These are phyloP conservation scores for Epiblema foenella DNA, from an alignment of 2,888 invertebrate species.

Conservation along the genomic window DNA sequence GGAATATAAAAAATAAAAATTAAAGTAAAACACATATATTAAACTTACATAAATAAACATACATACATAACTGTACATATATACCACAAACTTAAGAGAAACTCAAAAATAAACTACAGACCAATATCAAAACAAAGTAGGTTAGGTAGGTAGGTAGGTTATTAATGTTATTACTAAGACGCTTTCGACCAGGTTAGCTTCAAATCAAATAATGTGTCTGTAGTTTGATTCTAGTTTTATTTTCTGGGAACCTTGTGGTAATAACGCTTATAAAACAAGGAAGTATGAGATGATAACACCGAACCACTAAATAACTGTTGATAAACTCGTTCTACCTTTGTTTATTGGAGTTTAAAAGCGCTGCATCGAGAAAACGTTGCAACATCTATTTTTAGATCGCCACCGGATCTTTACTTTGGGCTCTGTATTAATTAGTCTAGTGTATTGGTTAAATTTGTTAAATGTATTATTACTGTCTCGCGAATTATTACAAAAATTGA, in stretches of 20 bases:
- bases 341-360: conserved; percentile 37
- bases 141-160: no score
- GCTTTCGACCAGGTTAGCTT: background rate
- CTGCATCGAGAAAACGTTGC: conserved; percentile 36
- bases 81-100: no score
- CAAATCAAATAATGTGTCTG: no score
- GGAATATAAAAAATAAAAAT: no score
- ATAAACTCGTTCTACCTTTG: background rate
- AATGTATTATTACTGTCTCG: background rate
- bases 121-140: no score
- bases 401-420: conserved; percentile 22
- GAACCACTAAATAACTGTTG: conserved; percentile 10
- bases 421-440: background rate
- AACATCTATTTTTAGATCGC: conserved; percentile 32
- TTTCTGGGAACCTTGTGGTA: background rate
- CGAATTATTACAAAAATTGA: background rate
- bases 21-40: no score
- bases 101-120: no score
- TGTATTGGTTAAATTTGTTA: background rate
- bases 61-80: no score
- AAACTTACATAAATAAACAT: no score
- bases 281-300: background rate
- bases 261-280: no score
- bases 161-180: no score
- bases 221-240: no score